Base-by-base conservation (phyloP, 1,140 invertebrate species). In the Zaprionus lachaisei region DNA sequence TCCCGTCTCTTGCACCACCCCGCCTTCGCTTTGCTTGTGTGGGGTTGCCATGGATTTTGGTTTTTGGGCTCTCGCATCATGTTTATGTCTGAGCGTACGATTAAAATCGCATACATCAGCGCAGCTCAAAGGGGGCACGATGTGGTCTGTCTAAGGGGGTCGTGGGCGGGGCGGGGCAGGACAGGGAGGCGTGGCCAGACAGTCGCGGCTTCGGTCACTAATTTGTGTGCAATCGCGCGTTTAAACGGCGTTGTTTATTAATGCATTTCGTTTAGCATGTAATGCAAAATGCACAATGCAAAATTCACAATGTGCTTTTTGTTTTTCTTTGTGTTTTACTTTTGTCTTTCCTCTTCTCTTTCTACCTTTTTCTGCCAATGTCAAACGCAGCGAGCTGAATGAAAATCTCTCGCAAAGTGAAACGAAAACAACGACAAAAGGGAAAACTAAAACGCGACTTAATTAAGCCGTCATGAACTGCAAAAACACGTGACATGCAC, bases 41-140 rank as follows among this genome's bases (percentile, higher is more conserved):
- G 51, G 47, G 66, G 81, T 84, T 84, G 81, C 74, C 71, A 84
- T 84, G 82, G 81, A 78, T 84, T 84, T 84, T 78, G 74, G 79
- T 73, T 84, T 82, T 68, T 66, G 54, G 62, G 44, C 65, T 63
- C 58, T 63, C 58, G 65, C 77, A 75, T 81, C 73, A 74, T 84
- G 81, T 84, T 84, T 84, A 80, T 84, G 82, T 84, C 82, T 85
- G 82, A 84, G 72, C 75, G 78, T 85, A 69, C 81, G 82, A 85
- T 85, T 85, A 84, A 85, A 84, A 85, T 85, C 82, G 81, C 75
- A 85, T 85, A 84, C 82, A 85, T 84, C 82, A 85, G 75, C 65
- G 73, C 60, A 63, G 67, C 58, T 77, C 72, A 67, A 67, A 14
- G 7, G 56, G 17, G 15, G 47, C 6, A 14, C 28, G 4, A 5